These are phyloP conservation scores for Pararge aegeria DNA, from an alignment of 1,140 invertebrate genomes.

Conservation along the genomic window DNA sequence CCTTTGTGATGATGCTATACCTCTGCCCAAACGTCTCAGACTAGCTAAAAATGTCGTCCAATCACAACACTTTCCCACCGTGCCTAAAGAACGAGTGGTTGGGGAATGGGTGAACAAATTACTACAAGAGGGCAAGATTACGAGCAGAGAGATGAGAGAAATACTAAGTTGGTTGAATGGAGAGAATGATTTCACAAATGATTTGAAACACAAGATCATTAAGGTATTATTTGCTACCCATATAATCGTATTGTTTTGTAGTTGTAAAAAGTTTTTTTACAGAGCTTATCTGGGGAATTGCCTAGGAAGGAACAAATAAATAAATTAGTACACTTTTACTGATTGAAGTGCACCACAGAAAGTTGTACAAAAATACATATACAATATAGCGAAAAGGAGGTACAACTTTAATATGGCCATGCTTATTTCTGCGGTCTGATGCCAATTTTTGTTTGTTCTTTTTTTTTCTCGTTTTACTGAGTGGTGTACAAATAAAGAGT, in stretches of 20 bases:
- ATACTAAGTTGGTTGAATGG: constrained; percentile 53
- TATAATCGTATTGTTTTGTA: not conserved
- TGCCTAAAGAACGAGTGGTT: constrained; percentile 62
- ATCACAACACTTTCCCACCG: constrained; percentile 59
- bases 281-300: not conserved
- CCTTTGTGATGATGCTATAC: constrained; percentile 48
- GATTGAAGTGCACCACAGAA: too few relatives aligned
- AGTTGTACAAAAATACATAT: too few relatives aligned
- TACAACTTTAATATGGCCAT: too few relatives aligned
- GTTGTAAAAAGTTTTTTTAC: not conserved
- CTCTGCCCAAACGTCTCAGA: constrained; percentile 56
- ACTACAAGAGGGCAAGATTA: constrained; percentile 41
- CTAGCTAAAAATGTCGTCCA: constrained; percentile 62
- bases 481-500: too few relatives aligned
- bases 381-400: too few relatives aligned
- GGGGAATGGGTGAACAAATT: constrained; percentile 56
- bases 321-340: too few relatives aligned
- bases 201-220: constrained; percentile 59
- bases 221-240: constrained; percentile 50
- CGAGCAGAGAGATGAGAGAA: constrained; percentile 47
- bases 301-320: too few relatives aligned
- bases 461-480: too few relatives aligned
- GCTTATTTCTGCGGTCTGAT: too few relatives aligned
- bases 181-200: constrained; percentile 54
- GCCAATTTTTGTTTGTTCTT: too few relatives aligned